Base-by-base conservation (phyloP, 2,888 invertebrate species). In the Meghimatium bilineatum region DNA sequence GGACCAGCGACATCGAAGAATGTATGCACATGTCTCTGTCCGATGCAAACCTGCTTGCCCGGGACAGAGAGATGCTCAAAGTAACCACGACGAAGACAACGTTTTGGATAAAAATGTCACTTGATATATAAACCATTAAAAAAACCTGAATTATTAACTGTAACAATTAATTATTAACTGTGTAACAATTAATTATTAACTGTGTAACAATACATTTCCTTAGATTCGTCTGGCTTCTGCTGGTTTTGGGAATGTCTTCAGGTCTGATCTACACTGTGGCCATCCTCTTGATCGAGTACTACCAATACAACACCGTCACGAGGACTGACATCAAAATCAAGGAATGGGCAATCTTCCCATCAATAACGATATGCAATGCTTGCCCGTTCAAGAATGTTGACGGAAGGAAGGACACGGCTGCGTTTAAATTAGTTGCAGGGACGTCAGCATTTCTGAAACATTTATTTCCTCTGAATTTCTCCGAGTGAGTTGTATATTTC, bases 401-500 rank as follows among this genome's bases (percentile, higher is more conserved):
- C 20, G 44, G 26, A 0, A 38, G 34, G 10, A 38, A 34, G 20
- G 44, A 81, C 44, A 38, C 38, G 0, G 34, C 44, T 0, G 6
- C 74, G 0, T 74, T 74, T 32, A 60, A 32, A 44, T 12, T 81
- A 8, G 60, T n/a, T 1, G 81, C 81, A 5, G 20, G 17, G 12
- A 56, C 60, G 8, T 72, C 81, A 12, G 29, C n/a, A 6, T 2
- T 44, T 14, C 14, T 38, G n/a, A 36, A n/a, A 0, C 8, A 44
- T 20, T 2, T 60, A 14, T 63, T 81, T 29, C 63, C 74, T 26
- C 14, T 81, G 32, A 74, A 81, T 44, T 23, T 44, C 23, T 81
- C 81, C 1, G 72, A 72, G 81, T 81, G 38, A 81, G 81, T 72
- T n/a, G n/a, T n/a, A n/a, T n/a, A n/a, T n/a, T n/a, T n/a, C n/a